phyloP scores from a whole-genome alignment of 2,888 invertebrate genomes.

The Horisme vitalbata region DNA sequence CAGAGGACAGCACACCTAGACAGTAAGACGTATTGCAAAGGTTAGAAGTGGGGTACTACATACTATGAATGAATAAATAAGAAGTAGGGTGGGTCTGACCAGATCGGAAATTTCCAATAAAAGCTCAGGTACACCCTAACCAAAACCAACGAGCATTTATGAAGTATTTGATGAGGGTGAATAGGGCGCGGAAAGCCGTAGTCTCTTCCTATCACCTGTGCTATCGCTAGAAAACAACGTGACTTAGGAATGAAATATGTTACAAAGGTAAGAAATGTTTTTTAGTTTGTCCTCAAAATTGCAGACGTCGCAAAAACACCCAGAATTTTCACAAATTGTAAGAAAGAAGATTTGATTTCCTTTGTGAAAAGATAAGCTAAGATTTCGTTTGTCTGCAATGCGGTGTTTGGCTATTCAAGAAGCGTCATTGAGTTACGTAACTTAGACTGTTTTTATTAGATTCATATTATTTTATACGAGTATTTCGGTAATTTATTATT shows the following conservation, averaged over 20 bases:
- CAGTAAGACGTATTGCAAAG: too few relatives aligned
- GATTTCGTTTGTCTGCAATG: constrained; percentile 43
- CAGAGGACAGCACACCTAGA: too few relatives aligned
- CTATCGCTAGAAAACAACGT: neutral
- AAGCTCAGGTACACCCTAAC: too few relatives aligned
- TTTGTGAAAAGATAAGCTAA: constrained; percentile 23
- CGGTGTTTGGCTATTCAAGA: constrained; percentile 38
- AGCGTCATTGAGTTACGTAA: constrained; percentile 28
- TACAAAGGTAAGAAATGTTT: neutral
- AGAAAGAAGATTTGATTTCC: constrained; percentile 20
- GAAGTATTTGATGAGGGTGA: neutral
- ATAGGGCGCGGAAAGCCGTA: neutral
- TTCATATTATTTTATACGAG: too few relatives aligned
- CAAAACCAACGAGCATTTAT: neutral
- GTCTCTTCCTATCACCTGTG: neutral
- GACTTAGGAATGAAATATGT: constrained; percentile 2
- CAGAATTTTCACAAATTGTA: constrained; percentile 9
- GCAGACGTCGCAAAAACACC: constrained; percentile 7
- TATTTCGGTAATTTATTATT: too few relatives aligned
- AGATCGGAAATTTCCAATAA: too few relatives aligned
- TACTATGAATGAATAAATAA: too few relatives aligned
- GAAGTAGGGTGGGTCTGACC: too few relatives aligned
- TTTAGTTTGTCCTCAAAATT: constrained; percentile 1
- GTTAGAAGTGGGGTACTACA: too few relatives aligned
- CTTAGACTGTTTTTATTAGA: constrained; percentile 13